Base-by-base conservation (phyloP, 2,113 vertebrate genomes). In the Dicaeum eximium region DNA sequence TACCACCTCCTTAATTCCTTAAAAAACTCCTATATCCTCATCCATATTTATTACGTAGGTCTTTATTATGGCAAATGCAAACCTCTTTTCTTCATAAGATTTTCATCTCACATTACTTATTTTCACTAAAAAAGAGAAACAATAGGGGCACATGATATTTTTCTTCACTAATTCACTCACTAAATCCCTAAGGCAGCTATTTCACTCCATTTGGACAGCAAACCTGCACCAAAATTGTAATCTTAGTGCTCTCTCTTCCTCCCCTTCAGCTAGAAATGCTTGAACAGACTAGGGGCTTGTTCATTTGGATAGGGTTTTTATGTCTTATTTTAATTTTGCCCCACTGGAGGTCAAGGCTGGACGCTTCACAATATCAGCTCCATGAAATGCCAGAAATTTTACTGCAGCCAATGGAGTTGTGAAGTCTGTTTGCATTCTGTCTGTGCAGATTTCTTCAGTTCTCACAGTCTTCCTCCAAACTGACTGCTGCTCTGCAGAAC, bases 371-470 rank as follows among this genome's bases (percentile, higher is more conserved):
- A 19, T 18, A 30, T 45, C 25, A 48, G 28, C 27, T 82, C n/a
- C 40, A 31, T 37, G 82, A 87, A 86, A 86, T 20, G 21, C 31
- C 33, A 42, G 33, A 70, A 74, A 66, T 71, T 61, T 58, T 33
- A 15, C 54, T 70, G 77, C 54, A 47, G 45, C 50, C 0, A 0
- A 11, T 27, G 33, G 67, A 38, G 12, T 11, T 31, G 9, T 6
- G 28, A 70, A 50, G 27, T 45, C 27, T 62, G 15, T 57, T 79
- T 77, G 13, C 30, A 23, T 88, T 79, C 42, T 78, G 11, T 22
- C 24, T 62, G 8, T 73, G 42, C 51, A 80, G 42, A 50, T 66
- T 61, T 78, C 64, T 80, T 16, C 31, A 12, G 23, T 24, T 37
- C 67, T 88, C 67, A 53, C 33, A 82, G 2, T 45, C 14, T 57